Conservation (phyloP, 2,113 vertebrate species). For the Malurus melanocephalus region DNA sequence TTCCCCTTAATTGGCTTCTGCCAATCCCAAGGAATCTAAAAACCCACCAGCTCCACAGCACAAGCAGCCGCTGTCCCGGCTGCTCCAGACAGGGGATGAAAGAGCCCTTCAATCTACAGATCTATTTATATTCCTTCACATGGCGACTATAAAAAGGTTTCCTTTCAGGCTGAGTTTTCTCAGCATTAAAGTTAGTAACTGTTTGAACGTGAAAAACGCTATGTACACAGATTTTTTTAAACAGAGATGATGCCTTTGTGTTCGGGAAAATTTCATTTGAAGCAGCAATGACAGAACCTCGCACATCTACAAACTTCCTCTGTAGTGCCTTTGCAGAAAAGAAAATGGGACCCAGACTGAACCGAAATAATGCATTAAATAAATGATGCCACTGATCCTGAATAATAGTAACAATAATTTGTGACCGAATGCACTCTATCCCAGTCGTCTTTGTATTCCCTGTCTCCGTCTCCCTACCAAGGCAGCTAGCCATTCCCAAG, state of each 20-base stretch:
- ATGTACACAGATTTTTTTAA: not conserved
- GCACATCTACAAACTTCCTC: not conserved
- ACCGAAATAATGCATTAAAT: not conserved
- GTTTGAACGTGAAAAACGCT: not conserved
- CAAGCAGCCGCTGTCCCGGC: conserved; percentile 2
- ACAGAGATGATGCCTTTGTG: not conserved
- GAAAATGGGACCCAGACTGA: not conserved
- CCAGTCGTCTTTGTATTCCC: not conserved
- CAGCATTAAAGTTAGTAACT: conserved; percentile 43
- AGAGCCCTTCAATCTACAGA: conserved; percentile 55
- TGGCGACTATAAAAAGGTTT: conserved; percentile 45
- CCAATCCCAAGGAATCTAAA: conserved; percentile 27
- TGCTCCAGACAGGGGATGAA: conserved; percentile 44
- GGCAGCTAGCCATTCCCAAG: not conserved
- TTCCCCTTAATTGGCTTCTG: conserved; percentile 34
- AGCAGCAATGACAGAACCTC: accelerated
- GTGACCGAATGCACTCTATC: not conserved
- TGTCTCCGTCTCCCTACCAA: accelerated
- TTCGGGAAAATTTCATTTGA: not conserved
- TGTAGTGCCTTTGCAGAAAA: not conserved
- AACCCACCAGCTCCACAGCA: conserved; percentile 5
- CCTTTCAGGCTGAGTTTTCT: conserved; percentile 54
- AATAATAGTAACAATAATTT: not conserved
- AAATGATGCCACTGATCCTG: not conserved
- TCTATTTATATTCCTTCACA: conserved; percentile 63